These are phyloP conservation scores for Cebus imitator DNA, from an alignment of 2,113 vertebrate genomes.

Conservation along the genomic window DNA sequence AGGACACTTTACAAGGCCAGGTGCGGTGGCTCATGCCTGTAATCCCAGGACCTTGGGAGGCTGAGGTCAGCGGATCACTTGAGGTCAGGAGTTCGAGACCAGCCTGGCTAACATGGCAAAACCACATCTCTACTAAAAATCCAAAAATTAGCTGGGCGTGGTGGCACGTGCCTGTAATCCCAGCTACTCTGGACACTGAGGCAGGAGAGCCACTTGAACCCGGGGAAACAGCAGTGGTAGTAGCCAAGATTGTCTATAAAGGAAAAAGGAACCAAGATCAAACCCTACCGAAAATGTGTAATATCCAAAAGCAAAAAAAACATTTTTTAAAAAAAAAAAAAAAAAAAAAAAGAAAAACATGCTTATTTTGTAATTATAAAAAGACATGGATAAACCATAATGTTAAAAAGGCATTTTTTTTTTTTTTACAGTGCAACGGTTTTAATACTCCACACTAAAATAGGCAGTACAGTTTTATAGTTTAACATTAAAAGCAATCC, in stretches of 20 bases:
- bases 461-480: neutral
- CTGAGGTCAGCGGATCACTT: neutral
- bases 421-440: neutral
- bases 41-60: neutral
- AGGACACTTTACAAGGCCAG: too few relatives aligned
- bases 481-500: neutral
- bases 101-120: neutral
- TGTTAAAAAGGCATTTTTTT: too few relatives aligned
- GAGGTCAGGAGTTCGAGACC: neutral
- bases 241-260: neutral
- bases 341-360: neutral
- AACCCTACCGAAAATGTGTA: too few relatives aligned
- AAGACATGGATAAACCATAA: too few relatives aligned
- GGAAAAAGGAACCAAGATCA: too few relatives aligned
- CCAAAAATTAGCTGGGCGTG: neutral
- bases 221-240: too few relatives aligned
- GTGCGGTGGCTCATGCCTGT: too few relatives aligned
- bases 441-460: conserved; percentile 74
- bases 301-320: too few relatives aligned
- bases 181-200: neutral
- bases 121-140: neutral
- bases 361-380: too few relatives aligned
- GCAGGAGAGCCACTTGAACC: neutral
- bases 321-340: too few relatives aligned
- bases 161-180: neutral